These are phyloP conservation scores for Xenopus petersii DNA, from an alignment of 2,797 vertebrate species.

Conservation along the genomic window DNA sequence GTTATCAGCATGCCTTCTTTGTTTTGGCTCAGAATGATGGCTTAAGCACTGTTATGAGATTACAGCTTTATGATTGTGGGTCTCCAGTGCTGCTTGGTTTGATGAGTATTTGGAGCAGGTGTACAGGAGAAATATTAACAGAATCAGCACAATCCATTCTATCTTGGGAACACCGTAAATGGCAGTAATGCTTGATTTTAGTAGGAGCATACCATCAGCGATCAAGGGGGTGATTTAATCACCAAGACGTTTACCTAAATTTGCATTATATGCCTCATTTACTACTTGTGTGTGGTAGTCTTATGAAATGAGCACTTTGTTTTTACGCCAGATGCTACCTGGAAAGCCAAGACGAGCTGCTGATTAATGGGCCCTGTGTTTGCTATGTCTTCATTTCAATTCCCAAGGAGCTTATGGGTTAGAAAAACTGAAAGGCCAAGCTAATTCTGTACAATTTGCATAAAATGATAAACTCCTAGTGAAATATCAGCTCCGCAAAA, in stretches of 20 bases:
- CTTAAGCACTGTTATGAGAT: conserved; percentile 34
- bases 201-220: conserved; percentile 32
- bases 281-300: conserved; percentile 3
- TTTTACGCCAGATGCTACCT: conserved; percentile 37
- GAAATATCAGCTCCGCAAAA: not conserved
- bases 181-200: conserved; percentile 26
- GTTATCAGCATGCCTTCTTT: too few relatives aligned
- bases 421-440: conserved; percentile 10
- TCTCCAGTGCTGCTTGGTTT: conserved; percentile 9
- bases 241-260: conserved; percentile 21
- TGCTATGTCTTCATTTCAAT: conserved; percentile 5
- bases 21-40: conserved; percentile 17
- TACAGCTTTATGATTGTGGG: conserved; percentile 9
- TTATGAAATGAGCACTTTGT: conserved; percentile 21
- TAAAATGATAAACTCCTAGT: conserved; percentile 1
- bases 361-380: conserved; percentile 20
- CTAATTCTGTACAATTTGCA: conserved; percentile 4
- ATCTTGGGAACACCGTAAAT: conserved; percentile 32
- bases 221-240: conserved; percentile 30
- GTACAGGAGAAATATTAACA: conserved; percentile 28
- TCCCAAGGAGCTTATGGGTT: not conserved
- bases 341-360: conserved; percentile 8
- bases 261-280: conserved; percentile 23
- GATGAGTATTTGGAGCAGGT: conserved; percentile 45
- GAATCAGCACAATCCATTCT: conserved; percentile 37